Base-by-base conservation (phyloP, 2,888 invertebrate species). In the Salpingus planirostris region DNA sequence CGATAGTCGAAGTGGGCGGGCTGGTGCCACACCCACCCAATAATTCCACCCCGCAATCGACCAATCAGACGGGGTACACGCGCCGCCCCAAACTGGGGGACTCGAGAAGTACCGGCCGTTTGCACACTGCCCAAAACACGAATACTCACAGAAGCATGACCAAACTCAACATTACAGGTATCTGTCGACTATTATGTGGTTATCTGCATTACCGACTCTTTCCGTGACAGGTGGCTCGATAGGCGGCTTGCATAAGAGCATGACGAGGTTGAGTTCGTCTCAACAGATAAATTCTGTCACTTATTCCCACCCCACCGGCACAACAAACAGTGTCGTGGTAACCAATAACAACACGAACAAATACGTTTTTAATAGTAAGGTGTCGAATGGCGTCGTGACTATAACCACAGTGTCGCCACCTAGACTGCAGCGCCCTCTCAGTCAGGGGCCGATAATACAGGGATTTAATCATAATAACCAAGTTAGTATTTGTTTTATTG, bases 121-220 rank as follows among this genome's bases (percentile, higher is more conserved):
- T 83, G 34, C 80, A 81, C 50, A 76, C 80, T 3, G 74, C 79
- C 10, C 75, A 79, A 6, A 77, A 75, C 49, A 77, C 79, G 7
- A 78, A 78, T 51, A 79, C 81, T 3, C 82, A 82, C 53, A 67
- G 85, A 36, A 84, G 84, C 59, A 84, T 85, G 78, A 85, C 84
- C 0, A 66, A 83, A 24, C 70, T 87, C 11, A 84, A 84, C 60
- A 76, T 80, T 33, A 78, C 79, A 33, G 79, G 78, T 72, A 33
- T 5, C 5, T 18, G 18, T 8, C 8, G 5, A 18, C 8, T 18
- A 18, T 18, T 18, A 8, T 18, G 18, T 18, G 8, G 5, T 8
- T 18, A 18, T 8, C 18, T 5, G 8, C 18, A 5, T 8, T 8
- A 18, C 18, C 8, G 5, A 18, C 8, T 18, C 18, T 8, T 18